Base-by-base conservation (phyloP, 1,140 invertebrate species). In the Drosophila asahinai region DNA sequence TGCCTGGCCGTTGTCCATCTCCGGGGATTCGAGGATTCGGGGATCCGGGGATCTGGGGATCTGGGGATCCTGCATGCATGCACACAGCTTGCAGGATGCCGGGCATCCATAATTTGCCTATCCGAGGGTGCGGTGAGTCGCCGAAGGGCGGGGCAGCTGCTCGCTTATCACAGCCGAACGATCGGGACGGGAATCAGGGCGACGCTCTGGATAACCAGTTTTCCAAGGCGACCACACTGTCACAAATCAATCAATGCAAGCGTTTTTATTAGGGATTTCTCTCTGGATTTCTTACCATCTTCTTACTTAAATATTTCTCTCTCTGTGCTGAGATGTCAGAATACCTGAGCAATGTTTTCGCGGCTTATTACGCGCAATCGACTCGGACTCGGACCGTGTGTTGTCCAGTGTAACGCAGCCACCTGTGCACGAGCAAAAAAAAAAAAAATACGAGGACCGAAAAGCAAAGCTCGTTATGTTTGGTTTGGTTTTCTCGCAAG, bases 341-440 rank as follows among this genome's bases (percentile, higher is more conserved):
- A 80, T 86, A 73, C 52, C 81, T 90, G 78, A 89, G 77, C 84
- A 90, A 86, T 89, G 84, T 89, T 89, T 89, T 89, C 84, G 82
- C 84, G 86, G 84, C 84, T 89, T 89, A 89, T 89, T 89, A 89
- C 83, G 83, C 83, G 83, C 83, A 78, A 86, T 86, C 83, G 83
- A 76, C 84, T 76, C 65, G 54, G 54, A 57, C 54, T 40, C 14
- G 54, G 8, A 36, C 36, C 17, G 19, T 49, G 22, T 52, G 30
- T 71, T 67, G 65, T 33, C 45, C 47, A 51, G 71, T 73, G 71
- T 73, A 62, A 49, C 54, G 80, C 59, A 87, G 84, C 86, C 86
- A 90, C 86, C 86, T 87, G 84, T 87, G 86, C 81, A 86, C 81
- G 22, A 77, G 86, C 74, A 67, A 77, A 66, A 75, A 76, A 58